Evolutionary conservation across 2,113 vertebrate genomes (phyloP), one percentile per base, ranked within the genome.

Genomic region (Elephas maximus): DNA sequence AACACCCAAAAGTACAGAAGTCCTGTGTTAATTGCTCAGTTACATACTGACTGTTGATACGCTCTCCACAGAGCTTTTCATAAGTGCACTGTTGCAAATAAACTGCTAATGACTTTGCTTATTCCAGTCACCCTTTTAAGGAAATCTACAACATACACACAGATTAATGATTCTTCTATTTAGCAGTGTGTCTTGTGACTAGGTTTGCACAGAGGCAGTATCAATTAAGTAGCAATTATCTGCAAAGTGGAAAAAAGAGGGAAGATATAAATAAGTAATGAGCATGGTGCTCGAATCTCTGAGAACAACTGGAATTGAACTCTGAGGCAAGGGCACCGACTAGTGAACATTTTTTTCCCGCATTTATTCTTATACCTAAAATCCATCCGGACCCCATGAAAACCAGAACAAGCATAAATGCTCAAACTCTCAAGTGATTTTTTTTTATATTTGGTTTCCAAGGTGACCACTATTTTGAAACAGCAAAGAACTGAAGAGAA

Each of bases 71-170:
- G 98, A 98, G 98, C 98, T 98, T 95, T 98, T 98, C 98, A 97
- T 98, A 98, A 99, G 98, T 98, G 98, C 97, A 98, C 97, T 96
- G 98, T 98, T 98, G 98, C 98, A 99, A 99, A 99, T 98, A 99
- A 98, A 99, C 98, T 99, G 98, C 98, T 99, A 99, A 99, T 98
- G 98, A 98, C 98, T 98, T 98, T 98, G 98, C 98, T 98, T 98
- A 98, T 98, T 98, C 96, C 93, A 98, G 96, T 95, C 93, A 94
- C 91, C 97, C 98, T 98, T 98, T 98, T 97, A 98, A 98, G 98
- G 98, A 99, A 98, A 98, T 97, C 94, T 98, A 97, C 98, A 98
- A 97, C 98, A 97, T 96, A 97, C 95, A 98, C 74, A 97, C 96
- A 98, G 97, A 98, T 98, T 98, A 98, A 99, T 98, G 98, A 99